Conservation (phyloP, 2,888 invertebrate genomes). For the Cetonia aurata region DNA sequence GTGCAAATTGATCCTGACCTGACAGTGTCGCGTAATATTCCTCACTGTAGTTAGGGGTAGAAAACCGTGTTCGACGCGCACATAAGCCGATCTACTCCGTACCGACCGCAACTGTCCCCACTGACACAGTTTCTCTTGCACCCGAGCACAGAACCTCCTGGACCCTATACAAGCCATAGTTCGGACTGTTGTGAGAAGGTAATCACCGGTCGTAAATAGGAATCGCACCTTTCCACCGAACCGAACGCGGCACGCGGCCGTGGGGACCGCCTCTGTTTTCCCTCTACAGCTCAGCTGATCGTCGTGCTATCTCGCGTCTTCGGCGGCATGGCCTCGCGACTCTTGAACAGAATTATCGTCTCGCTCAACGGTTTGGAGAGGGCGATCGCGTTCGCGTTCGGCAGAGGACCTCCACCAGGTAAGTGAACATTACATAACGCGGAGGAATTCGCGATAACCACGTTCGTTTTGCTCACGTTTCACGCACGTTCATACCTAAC, state of each 20-base stretch:
- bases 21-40: constrained; percentile 65
- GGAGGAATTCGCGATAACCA: constrained; percentile 10
- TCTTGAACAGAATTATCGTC: constrained; percentile 54
- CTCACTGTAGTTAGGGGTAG: constrained; percentile 64
- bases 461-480: not conserved
- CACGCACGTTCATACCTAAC: constrained; percentile 42
- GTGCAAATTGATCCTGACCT: constrained; percentile 61
- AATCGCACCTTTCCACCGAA: constrained; percentile 56
- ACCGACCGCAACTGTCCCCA: constrained; percentile 76
- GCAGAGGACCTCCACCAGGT: constrained; percentile 68
- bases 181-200: constrained; percentile 77
- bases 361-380: constrained; percentile 67
- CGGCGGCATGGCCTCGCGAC: constrained; percentile 48
- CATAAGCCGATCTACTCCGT: constrained; percentile 75
- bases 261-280: constrained; percentile 41
- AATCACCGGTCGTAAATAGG: constrained; percentile 52
- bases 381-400: constrained; percentile 60
- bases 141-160: constrained; percentile 85
- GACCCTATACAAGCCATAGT: constrained; percentile 88
- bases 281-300: constrained; percentile 48
- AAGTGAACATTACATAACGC: constrained; percentile 51
- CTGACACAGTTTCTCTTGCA: constrained; percentile 85
- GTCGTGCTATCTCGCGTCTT: constrained; percentile 23
- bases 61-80: constrained; percentile 77
- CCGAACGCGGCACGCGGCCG: constrained; percentile 53